Percentiles rank a stretch among this genome's conserved stretches.
Conservation (phyloP, 2,113 vertebrate species). For the Lasiurus cinereus region DNA sequence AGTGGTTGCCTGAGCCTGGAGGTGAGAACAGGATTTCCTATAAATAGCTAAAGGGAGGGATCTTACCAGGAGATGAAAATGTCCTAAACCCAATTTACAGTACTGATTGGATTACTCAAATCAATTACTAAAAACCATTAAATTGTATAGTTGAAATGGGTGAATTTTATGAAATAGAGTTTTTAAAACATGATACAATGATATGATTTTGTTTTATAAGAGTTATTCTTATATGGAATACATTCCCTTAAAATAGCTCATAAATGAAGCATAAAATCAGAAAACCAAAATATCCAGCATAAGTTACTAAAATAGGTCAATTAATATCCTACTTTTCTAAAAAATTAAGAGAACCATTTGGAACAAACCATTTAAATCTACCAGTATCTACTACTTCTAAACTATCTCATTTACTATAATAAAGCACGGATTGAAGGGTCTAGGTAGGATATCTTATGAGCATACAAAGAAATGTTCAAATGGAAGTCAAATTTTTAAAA, state of each 20-base stretch:
- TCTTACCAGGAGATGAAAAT: background rate
- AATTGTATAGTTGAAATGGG: background rate
- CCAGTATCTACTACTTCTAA: conserved; percentile 1
- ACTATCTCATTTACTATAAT: background rate
- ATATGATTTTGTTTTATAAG: background rate
- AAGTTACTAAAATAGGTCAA: conserved; percentile 43
- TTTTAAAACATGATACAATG: background rate
- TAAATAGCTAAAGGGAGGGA: background rate
- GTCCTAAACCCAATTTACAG: background rate
- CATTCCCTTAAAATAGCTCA: background rate
- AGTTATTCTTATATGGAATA: conserved; percentile 22
- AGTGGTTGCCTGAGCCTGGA: background rate
- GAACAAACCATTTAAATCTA: background rate
- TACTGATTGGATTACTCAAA: background rate
- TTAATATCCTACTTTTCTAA: background rate
- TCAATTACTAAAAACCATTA: conserved; percentile 36
- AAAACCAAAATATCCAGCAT: background rate
- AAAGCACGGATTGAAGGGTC: background rate
- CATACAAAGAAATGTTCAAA: background rate
- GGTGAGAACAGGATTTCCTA: background rate
- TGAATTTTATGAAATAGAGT: conserved; percentile 29
- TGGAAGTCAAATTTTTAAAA: background rate
- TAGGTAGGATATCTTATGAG: background rate
- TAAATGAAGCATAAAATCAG: background rate
- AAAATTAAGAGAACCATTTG: conserved; percentile 1